Conservation (phyloP, 2,797 vertebrate genomes). For the Rhadinocentrus ornatus region DNA sequence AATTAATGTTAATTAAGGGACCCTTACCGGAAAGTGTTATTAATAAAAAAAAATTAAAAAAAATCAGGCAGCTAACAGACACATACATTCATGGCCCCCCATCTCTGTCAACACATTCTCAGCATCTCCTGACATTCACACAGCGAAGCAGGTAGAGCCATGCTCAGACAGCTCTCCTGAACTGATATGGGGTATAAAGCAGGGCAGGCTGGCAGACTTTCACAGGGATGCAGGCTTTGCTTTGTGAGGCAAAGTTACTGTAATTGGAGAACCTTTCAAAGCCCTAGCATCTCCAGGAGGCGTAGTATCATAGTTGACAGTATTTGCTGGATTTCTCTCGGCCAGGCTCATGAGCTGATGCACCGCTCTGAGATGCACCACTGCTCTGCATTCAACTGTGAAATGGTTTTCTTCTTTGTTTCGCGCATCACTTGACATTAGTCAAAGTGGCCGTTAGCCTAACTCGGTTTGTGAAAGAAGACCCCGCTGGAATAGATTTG, state of each 20-base stretch:
- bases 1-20: too few relatives aligned
- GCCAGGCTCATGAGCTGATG: constrained; percentile 14
- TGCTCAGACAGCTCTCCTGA: constrained; percentile 21
- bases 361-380: constrained; percentile 12
- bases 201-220: constrained; percentile 37
- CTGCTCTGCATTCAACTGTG: constrained; percentile 10
- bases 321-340: constrained; percentile 27
- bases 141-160: constrained; percentile 17
- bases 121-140: constrained; percentile 9
- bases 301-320: constrained; percentile 69
- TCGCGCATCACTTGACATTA: constrained; percentile 18
- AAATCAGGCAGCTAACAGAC: constrained; percentile 18
- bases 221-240: constrained; percentile 44
- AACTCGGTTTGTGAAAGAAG: constrained; percentile 5
- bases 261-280: constrained; percentile 71
- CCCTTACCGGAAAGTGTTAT: too few relatives aligned
- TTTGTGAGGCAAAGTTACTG: constrained; percentile 43
- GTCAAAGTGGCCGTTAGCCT: not conserved
- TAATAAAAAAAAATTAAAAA: too few relatives aligned
- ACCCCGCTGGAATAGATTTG: not conserved
- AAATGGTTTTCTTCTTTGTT: constrained; percentile 9
- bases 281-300: constrained; percentile 40
- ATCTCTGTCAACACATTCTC: constrained; percentile 25
- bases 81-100: not conserved
- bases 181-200: constrained; percentile 6